These are phyloP conservation scores for Sturnus vulgaris DNA, from an alignment of 2,113 vertebrate species.

Conservation along the genomic window DNA sequence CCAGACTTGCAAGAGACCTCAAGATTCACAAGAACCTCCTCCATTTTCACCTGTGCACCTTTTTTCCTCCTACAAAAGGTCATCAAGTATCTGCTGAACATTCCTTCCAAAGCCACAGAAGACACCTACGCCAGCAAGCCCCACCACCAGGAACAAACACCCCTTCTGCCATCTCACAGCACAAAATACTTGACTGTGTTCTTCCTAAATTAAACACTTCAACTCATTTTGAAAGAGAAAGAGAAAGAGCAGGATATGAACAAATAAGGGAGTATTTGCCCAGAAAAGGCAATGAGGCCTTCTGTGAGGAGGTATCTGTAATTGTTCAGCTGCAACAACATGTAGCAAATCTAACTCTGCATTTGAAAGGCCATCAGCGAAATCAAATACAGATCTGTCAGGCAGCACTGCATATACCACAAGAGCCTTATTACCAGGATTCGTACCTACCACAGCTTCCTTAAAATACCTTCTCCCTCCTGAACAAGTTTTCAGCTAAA, in stretches of 20 bases:
- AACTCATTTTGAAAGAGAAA: not conserved
- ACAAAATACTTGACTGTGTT: not conserved
- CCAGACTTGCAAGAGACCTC: not conserved
- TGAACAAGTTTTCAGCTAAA: not conserved
- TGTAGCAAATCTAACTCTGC: not conserved
- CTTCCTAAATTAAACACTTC: not conserved
- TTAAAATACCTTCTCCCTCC: not conserved
- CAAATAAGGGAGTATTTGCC: not conserved
- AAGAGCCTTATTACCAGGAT: not conserved
- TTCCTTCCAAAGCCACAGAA: not conserved
- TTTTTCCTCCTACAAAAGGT: not conserved
- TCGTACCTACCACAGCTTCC: not conserved
- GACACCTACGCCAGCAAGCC: not conserved
- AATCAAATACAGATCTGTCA: not conserved
- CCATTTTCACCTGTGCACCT: conserved; percentile 10
- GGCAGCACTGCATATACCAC: not conserved
- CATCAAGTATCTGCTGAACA: not conserved
- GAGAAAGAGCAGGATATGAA: not conserved
- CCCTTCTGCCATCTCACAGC: not conserved
- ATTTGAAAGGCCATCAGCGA: not conserved
- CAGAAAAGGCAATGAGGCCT: not conserved
- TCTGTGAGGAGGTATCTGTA: not conserved
- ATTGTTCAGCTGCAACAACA: not conserved
- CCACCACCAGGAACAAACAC: not conserved
- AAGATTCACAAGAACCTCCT: conserved; percentile 27